Evolutionary conservation across 2,888 invertebrate species (phyloP).

Genomic region (Vannuccia rotundouncinata): DNA sequence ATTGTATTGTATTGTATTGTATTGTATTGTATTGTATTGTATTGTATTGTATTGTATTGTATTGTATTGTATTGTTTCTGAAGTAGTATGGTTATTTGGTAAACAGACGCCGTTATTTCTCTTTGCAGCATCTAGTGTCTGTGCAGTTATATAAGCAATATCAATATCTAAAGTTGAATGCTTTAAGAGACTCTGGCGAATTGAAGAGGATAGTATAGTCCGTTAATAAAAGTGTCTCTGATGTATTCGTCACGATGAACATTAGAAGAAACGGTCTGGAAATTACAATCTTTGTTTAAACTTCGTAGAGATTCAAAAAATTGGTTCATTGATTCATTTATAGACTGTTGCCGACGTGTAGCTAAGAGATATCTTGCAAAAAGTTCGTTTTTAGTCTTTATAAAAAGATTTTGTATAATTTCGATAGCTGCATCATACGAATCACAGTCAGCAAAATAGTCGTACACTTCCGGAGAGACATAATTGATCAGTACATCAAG

Average conservation of each 20-base stretch:
- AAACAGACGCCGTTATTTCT: too few species aligned
- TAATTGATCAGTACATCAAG: not conserved
- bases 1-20: too few species aligned
- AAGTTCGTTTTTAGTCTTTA: not conserved
- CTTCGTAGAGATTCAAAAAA: not conserved
- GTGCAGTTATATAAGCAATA: too few species aligned
- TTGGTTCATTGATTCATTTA: not conserved
- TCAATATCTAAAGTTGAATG: conserved; percentile 49
- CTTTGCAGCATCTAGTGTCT: too few species aligned
- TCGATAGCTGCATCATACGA: not conserved
- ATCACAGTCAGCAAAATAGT: not conserved
- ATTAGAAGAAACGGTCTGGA: not conserved
- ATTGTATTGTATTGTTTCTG: too few species aligned
- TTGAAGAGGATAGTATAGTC: not conserved
- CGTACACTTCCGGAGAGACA: not conserved
- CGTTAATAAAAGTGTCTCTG: not conserved
- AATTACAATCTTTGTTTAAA: not conserved
- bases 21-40: too few species aligned
- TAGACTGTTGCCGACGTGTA: not conserved
- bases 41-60: too few species aligned
- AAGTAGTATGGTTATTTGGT: too few species aligned
- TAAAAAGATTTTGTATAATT: not conserved
- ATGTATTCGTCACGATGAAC: not conserved
- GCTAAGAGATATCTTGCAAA: not conserved
- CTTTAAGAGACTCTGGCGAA: not conserved